Percentiles rank a stretch among this genome's conserved stretches.
Conservation (phyloP, 1,140 invertebrate genomes). For the Halyomorpha halys region DNA sequence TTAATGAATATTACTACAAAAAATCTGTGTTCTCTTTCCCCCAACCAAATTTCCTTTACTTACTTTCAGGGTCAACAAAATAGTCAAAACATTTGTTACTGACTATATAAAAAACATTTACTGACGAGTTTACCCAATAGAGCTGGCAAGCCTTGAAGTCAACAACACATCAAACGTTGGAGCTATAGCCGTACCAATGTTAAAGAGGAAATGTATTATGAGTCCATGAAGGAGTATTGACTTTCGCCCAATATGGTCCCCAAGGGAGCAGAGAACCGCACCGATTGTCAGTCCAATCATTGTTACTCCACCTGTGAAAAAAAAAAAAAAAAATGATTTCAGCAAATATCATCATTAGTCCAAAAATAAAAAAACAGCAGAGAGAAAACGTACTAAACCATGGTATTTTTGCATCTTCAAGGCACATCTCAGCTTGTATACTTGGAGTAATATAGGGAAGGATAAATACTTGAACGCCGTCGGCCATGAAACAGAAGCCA, state of each 20-base stretch:
- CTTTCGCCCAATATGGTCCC: slow-evolving; percentile 62
- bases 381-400: slow-evolving; percentile 9
- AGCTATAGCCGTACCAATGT: slow-evolving; percentile 59
- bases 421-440: slow-evolving; percentile 22
- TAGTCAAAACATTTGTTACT: too few species aligned
- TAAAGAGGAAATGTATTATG: not conserved
- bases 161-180: slow-evolving; percentile 71
- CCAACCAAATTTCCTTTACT: too few species aligned
- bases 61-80: too few species aligned
- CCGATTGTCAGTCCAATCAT: slow-evolving; percentile 60
- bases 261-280: slow-evolving; percentile 63
- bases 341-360: not conserved
- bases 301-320: slow-evolving; percentile 48
- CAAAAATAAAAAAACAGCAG: not conserved
- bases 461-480: slow-evolving; percentile 23
- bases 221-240: slow-evolving; percentile 49
- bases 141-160: slow-evolving; percentile 53
- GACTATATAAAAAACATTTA: too few species aligned
- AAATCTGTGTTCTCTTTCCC: too few species aligned
- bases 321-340: slow-evolving; percentile 7
- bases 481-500: slow-evolving; percentile 24
- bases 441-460: slow-evolving; percentile 15
- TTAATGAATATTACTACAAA: too few species aligned
- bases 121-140: slow-evolving; percentile 54
- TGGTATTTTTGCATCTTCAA: slow-evolving; percentile 7